Evolutionary conservation across 2,113 vertebrate species (phyloP).

Genomic region (Pholis gunnellus): DNA sequence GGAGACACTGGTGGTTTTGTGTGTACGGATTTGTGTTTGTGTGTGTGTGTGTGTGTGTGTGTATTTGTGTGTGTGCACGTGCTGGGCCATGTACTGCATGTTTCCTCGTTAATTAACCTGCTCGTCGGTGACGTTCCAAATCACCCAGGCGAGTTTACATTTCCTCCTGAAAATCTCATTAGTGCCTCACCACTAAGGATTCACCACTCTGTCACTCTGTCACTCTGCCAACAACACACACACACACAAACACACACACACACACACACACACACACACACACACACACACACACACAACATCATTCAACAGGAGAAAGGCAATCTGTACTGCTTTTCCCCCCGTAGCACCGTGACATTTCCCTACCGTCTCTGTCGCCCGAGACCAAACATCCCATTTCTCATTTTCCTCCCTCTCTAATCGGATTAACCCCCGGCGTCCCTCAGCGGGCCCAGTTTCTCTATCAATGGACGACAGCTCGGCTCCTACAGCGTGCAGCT

Average conservation of each 20-base stretch:
- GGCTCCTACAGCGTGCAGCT: constrained; percentile 44
- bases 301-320: constrained; percentile 33
- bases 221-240: constrained; percentile 18
- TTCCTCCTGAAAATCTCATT: constrained; percentile 55
- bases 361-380: constrained; percentile 18
- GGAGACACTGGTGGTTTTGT: not conserved
- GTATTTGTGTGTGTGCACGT: not conserved
- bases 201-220: constrained; percentile 11
- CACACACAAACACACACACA: constrained; percentile 16
- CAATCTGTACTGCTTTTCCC: constrained; percentile 18
- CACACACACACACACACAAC: constrained; percentile 2
- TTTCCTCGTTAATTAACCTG: constrained; percentile 50
- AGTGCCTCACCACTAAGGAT: constrained; percentile 20
- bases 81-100: constrained; percentile 8
- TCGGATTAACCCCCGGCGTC: constrained; percentile 64
- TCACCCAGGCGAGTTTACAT: constrained; percentile 26
- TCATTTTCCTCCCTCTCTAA: constrained; percentile 62
- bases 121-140: constrained; percentile 31
- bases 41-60: constrained; percentile 5
- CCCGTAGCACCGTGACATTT: constrained; percentile 41
- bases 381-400: constrained; percentile 52
- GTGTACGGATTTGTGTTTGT: constrained; percentile 11
- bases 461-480: constrained; percentile 60
- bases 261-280: not conserved
- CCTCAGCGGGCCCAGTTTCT: constrained; percentile 18